Evolutionary conservation across 2,888 invertebrate species (phyloP).

Genomic region (Drosophila kanekoi): DNA sequence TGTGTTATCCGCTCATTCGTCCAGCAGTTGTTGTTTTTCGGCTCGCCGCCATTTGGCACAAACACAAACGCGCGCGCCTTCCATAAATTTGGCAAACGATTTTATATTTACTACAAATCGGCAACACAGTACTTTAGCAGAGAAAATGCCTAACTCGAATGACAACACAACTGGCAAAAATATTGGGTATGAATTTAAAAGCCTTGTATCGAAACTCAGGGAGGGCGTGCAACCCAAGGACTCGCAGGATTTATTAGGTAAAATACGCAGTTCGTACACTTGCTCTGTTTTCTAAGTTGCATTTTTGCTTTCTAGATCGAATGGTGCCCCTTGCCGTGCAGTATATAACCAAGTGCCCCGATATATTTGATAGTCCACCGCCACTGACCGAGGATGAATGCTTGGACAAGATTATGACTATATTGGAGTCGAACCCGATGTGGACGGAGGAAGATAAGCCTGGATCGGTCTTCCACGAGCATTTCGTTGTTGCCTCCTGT

Average conservation of each 20-base stretch:
- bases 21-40: conserved; percentile 25
- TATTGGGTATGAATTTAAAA: conserved; percentile 15
- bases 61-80: conserved; percentile 20
- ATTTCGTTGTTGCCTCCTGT: conserved; percentile 19
- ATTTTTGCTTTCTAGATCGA: conserved; percentile 19
- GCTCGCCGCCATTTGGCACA: not conserved
- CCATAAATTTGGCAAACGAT: not conserved
- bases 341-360: conserved; percentile 28
- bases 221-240: conserved; percentile 15
- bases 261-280: not conserved
- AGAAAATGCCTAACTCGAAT: not conserved
- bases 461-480: conserved; percentile 26
- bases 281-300: not conserved
- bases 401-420: conserved; percentile 28
- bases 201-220: conserved; percentile 4
- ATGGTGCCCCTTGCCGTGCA: conserved; percentile 35
- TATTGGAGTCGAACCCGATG: conserved; percentile 14
- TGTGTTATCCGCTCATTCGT: conserved; percentile 21
- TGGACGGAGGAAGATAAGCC: not conserved
- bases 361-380: conserved; percentile 8
- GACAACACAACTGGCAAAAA: conserved; percentile 5
- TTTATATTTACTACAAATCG: not conserved
- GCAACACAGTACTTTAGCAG: not conserved
- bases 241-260: conserved; percentile 27
- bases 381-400: conserved; percentile 27